Conservation (phyloP, 2,113 vertebrate species). For the Gila orcuttii region DNA sequence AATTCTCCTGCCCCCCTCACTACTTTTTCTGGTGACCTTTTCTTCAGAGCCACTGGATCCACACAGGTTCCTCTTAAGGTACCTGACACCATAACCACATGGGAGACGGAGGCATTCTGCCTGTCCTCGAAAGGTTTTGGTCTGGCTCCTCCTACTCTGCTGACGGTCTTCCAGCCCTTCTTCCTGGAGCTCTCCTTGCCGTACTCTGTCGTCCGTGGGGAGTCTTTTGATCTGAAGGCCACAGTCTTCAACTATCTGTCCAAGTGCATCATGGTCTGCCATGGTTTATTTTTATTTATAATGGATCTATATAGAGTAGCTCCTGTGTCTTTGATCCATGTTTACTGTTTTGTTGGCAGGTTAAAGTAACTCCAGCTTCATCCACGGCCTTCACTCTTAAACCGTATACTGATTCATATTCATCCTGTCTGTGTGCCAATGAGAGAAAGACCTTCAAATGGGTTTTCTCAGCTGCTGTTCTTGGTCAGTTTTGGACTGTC, state of each 20-base stretch:
- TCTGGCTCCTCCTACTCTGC: constrained; percentile 72
- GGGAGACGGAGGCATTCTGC: constrained; percentile 85
- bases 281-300: too few species aligned
- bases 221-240: constrained; percentile 74
- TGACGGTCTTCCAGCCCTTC: constrained; percentile 71
- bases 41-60: constrained; percentile 73
- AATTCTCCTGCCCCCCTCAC: neutral
- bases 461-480: constrained; percentile 65
- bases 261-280: constrained; percentile 80
- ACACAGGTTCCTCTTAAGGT: constrained; percentile 70
- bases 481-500: constrained; percentile 41
- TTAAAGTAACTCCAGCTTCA: constrained; percentile 66
- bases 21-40: constrained; percentile 79
- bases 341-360: constrained; percentile 61
- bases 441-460: constrained; percentile 72
- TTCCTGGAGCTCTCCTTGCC: constrained; percentile 82
- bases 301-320: neutral
- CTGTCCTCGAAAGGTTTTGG: constrained; percentile 79
- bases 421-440: constrained; percentile 69
- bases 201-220: constrained; percentile 85
- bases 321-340: neutral
- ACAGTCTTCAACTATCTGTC: constrained; percentile 83
- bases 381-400: constrained; percentile 73
- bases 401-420: constrained; percentile 64
- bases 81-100: constrained; percentile 88